phyloP scores from a whole-genome alignment of 2,113 vertebrate species.

The Notiomystis cincta region DNA sequence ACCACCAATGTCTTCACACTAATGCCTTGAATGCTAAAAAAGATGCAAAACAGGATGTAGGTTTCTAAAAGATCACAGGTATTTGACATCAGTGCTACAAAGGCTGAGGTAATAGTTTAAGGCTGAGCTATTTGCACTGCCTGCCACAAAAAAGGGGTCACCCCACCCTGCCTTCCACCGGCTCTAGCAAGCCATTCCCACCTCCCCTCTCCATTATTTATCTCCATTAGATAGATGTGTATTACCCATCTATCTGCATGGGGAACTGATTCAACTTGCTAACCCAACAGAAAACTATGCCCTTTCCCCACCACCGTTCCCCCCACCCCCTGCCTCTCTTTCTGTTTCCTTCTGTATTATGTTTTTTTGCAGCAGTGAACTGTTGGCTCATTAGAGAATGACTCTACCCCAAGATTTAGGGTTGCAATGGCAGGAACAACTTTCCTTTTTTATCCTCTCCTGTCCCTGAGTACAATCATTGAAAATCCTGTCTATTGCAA shows the following conservation, averaged over 20 bases:
- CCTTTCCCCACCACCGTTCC: fast-evolving
- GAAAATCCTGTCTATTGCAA: not conserved
- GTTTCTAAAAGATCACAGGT: not conserved
- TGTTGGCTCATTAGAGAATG: not conserved
- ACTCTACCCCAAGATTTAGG: not conserved
- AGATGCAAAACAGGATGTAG: not conserved
- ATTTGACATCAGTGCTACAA: not conserved
- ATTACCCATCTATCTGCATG: not conserved
- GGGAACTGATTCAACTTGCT: not conserved
- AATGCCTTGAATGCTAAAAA: not conserved
- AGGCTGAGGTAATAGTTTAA: not conserved
- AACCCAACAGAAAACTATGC: not conserved
- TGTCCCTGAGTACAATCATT: not conserved
- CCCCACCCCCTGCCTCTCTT: fast-evolving
- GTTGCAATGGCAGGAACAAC: not conserved
- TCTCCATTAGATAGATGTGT: no score
- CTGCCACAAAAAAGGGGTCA: not conserved
- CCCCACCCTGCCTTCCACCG: no score
- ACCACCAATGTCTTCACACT: not conserved
- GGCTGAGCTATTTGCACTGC: not conserved
- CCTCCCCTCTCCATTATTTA: fast-evolving
- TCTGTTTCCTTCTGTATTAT: not conserved
- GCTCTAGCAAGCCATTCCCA: not conserved
- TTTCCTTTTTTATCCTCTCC: not conserved
- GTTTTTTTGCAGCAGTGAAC: not conserved